Evolutionary conservation across 37 sponge, comb jelly and placozoan species (phyloP).

Genomic region (Spongia lamella): DNA sequence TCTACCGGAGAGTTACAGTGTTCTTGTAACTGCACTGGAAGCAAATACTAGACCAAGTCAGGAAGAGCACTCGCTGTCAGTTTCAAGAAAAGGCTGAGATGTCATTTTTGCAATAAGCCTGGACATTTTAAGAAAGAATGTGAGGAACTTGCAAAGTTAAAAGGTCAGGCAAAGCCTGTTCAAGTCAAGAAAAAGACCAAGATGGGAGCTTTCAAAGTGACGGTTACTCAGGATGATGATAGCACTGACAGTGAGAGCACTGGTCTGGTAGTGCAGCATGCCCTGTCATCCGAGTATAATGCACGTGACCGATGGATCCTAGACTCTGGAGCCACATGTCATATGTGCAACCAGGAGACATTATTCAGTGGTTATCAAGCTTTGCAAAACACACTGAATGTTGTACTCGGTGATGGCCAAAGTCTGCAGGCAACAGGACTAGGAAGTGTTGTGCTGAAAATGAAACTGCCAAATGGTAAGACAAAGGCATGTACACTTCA

Average conservation of each 20-base stretch:
- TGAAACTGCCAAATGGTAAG: no score
- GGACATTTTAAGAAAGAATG: constrained; percentile 32
- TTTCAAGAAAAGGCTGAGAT: constrained; percentile 26
- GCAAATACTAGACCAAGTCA: constrained; percentile 11
- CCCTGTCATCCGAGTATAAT: no score
- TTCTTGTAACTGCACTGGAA: constrained; percentile 53
- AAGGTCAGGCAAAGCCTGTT: neutral
- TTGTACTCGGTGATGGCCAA: no score
- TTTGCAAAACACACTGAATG: no score
- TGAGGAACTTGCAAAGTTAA: constrained; percentile 25
- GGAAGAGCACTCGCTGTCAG: constrained; percentile 17
- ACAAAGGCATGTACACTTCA: no score
- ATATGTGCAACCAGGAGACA: no score
- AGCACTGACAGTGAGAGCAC: constrained; percentile 22
- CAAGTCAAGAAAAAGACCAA: constrained; percentile 25
- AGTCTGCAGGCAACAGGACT: no score
- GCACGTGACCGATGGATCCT: no score
- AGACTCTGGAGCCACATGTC: no score
- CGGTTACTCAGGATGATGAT: constrained; percentile 25
- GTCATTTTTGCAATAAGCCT: constrained; percentile 22
- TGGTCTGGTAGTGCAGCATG: no score
- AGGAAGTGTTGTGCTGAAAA: no score
- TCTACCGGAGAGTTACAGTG: constrained; percentile 47
- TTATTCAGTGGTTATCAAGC: no score
- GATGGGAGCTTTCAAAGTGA: constrained; percentile 41